phyloP scores from a whole-genome alignment of 92 coral and sea anemone genomes.

The Umimayanthus chanpuru region DNA sequence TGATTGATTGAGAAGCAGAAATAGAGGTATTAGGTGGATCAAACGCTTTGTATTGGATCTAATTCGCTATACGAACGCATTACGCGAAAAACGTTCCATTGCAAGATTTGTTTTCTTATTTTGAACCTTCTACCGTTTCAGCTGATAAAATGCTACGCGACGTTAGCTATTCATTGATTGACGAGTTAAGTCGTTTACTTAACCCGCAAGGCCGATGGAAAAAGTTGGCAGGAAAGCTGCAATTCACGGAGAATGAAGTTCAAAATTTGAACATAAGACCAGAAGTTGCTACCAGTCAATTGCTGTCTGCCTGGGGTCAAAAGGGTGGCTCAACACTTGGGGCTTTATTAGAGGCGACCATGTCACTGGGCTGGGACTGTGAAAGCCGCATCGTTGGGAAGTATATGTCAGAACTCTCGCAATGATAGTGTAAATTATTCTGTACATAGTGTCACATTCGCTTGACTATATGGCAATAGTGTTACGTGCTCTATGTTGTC shows the following conservation, averaged over 20 bases:
- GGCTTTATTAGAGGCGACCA: constrained; percentile 32
- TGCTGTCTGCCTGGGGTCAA: constrained; percentile 75
- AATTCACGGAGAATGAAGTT: constrained; percentile 54
- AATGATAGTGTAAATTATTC: background rate
- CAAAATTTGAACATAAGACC: constrained; percentile 55
- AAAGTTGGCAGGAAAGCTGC: constrained; percentile 56
- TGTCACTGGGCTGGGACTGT: constrained; percentile 51
- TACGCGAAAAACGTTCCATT: too few relatives aligned
- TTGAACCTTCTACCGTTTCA: constrained; percentile 8
- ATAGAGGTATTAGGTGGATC: too few relatives aligned
- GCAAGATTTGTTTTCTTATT: too few relatives aligned
- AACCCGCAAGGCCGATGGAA: constrained; percentile 80
- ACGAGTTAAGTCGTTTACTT: constrained; percentile 45
- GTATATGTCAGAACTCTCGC: constrained; percentile 35
- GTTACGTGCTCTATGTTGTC: background rate
- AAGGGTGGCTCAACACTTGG: constrained; percentile 54
- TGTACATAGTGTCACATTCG: background rate
- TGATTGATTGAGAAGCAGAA: too few relatives aligned
- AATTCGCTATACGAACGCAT: too few relatives aligned
- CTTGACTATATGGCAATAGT: background rate
- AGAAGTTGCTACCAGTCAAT: constrained; percentile 48
- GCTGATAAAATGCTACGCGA: constrained; percentile 56
- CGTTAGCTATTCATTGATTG: constrained; percentile 47
- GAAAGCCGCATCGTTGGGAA: constrained; percentile 50
- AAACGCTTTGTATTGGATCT: too few relatives aligned